These are phyloP conservation scores for Daktulosphaira vitifoliae DNA, from an alignment of 1,140 invertebrate species.

Conservation along the genomic window DNA sequence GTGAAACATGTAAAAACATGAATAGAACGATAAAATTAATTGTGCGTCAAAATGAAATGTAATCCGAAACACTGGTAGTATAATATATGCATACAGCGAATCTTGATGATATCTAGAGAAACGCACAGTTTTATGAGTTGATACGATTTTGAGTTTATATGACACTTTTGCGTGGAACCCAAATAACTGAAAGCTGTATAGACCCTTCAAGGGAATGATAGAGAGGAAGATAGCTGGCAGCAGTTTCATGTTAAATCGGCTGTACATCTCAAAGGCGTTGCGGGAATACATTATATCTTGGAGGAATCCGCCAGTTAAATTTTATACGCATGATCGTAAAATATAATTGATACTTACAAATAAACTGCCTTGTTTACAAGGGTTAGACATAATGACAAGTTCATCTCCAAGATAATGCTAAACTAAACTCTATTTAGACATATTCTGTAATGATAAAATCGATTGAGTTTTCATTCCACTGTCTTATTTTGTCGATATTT, in stretches of 20 bases:
- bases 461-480: no score
- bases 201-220: not conserved
- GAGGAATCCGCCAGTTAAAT: slow-evolving; percentile 4
- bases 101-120: slow-evolving; percentile 2
- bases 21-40: slow-evolving; percentile 31
- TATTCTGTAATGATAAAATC: no score
- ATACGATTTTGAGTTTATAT: slow-evolving; percentile 19
- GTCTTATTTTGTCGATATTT: no score
- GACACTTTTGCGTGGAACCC: not conserved
- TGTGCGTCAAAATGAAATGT: slow-evolving; percentile 26
- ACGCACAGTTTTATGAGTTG: slow-evolving; percentile 4
- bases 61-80: slow-evolving; percentile 1
- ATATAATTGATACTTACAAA: slow-evolving; percentile 27
- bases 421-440: no score
- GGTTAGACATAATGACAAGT: no score
- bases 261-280: slow-evolving; percentile 1
- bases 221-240: not conserved
- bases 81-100: no score
- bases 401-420: not conserved
- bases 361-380: slow-evolving; percentile 5
- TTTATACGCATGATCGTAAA: slow-evolving; percentile 22
- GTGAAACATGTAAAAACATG: no score
- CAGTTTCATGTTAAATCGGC: slow-evolving; percentile 20
- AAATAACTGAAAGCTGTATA: slow-evolving; percentile 15
- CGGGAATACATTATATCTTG: slow-evolving; percentile 21